Percentiles rank a stretch among this genome's conserved stretches.
Evolutionary conservation across 1,140 invertebrate genomes (phyloP).

Genomic region (Drosophila orosa): DNA sequence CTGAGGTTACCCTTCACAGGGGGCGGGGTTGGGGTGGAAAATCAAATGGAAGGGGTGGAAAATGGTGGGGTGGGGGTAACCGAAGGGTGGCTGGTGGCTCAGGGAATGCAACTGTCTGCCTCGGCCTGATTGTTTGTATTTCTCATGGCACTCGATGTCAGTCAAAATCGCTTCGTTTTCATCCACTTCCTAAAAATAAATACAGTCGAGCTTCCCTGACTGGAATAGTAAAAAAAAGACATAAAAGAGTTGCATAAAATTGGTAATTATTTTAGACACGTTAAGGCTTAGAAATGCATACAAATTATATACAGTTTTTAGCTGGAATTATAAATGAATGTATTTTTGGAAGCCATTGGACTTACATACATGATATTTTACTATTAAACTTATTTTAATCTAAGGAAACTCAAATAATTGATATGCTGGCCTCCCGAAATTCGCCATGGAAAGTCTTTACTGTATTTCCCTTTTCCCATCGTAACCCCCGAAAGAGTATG

Average conservation of each 20-base stretch:
- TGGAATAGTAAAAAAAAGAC: not conserved
- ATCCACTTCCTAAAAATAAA: conserved; percentile 5
- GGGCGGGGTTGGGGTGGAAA: conserved; percentile 6
- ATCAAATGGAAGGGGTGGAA: conserved; percentile 4
- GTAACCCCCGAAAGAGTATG: conserved; percentile 32
- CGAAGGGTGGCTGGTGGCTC: not conserved
- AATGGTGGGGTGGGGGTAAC: not conserved
- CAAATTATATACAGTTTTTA: too few species aligned
- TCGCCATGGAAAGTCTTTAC: not conserved
- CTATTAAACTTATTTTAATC: not conserved
- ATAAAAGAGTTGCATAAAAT: not conserved
- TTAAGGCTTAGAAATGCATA: too few species aligned
- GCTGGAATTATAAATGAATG: not conserved
- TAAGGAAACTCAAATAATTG: not conserved
- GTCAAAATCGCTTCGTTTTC: conserved; percentile 68
- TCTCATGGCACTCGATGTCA: conserved; percentile 81
- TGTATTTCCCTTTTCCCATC: not conserved
- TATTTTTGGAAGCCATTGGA: not conserved
- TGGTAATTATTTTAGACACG: not conserved
- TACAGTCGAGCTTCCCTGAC: conserved; percentile 7
- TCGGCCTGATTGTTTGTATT: conserved; percentile 74
- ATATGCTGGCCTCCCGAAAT: not conserved
- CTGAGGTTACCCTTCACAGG: conserved; percentile 68
- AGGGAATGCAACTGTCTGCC: conserved; percentile 51
- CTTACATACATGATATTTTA: too few species aligned